A percentile compares a stretch with the other conserved stretches of the same genome.
phyloP scores from a whole-genome alignment of 2,113 vertebrate species.

The Peromyscus californicus region DNA sequence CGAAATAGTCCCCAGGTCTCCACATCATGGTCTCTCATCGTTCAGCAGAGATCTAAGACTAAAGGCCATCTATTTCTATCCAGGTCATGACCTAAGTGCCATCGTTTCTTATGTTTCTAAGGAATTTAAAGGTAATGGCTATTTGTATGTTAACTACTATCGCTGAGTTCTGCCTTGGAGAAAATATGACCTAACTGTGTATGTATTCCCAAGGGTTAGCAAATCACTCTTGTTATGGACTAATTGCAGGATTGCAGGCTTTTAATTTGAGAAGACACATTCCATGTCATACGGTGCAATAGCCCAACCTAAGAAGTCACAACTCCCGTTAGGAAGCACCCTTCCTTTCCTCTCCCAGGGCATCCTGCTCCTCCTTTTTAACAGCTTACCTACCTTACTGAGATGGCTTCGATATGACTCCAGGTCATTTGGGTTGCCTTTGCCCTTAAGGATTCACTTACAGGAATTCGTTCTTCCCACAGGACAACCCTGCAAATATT shows the following conservation, averaged over 20 bases:
- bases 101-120: constrained; percentile 5
- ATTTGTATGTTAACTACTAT: neutral
- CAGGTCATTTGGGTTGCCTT: constrained; percentile 18
- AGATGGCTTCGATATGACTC: neutral
- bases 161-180: neutral
- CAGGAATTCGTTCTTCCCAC: constrained; percentile 31
- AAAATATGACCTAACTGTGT: neutral
- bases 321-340: too few species aligned
- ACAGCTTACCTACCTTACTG: neutral
- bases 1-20: neutral
- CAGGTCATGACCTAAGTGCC: constrained; percentile 12
- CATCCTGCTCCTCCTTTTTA: neutral
- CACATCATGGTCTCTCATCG: neutral
- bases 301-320: neutral
- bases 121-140: constrained; percentile 39
- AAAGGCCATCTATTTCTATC: neutral
- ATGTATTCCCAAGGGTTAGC: neutral
- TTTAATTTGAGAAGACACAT: constrained; percentile 53
- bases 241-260: neutral
- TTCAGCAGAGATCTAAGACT: neutral
- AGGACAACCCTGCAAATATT: constrained; percentile 63
- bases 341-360: neutral
- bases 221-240: constrained; percentile 1
- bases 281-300: neutral
- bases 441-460: neutral